Evolutionary conservation across 2,888 invertebrate genomes (phyloP).

Genomic region (Microctonus hyperodae): DNA sequence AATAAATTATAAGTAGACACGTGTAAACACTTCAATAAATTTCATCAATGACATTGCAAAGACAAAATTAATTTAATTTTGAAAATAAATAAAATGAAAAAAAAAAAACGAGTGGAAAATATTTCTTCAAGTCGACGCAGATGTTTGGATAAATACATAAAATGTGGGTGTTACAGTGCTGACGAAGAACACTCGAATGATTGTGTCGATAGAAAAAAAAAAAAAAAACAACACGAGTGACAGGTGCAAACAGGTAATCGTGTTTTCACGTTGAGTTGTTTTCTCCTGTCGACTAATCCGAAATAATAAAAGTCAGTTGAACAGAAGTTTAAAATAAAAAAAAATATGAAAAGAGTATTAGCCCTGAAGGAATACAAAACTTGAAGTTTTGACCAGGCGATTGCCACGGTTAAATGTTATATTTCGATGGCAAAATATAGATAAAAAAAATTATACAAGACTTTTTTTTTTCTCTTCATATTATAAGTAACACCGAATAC

Average conservation of each 20-base stretch:
- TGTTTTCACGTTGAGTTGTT: background rate
- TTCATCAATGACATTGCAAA: too few relatives aligned
- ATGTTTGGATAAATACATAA: background rate
- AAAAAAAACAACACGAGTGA: background rate
- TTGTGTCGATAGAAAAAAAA: background rate
- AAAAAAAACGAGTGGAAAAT: background rate
- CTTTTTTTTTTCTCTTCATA: too few relatives aligned
- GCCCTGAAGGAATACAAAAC: too few relatives aligned
- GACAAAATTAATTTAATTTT: too few relatives aligned
- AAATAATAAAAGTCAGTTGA: slow-evolving; percentile 2
- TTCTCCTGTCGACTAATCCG: slow-evolving; percentile 1
- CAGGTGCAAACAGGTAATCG: slow-evolving; percentile 3
- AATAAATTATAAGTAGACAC: background rate
- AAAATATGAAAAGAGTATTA: too few relatives aligned
- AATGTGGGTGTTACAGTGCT: background rate
- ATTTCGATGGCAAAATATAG: too few relatives aligned
- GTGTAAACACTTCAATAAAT: background rate
- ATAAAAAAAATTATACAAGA: too few relatives aligned
- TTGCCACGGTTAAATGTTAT: too few relatives aligned
- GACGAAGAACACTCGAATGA: background rate
- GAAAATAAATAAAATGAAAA: too few relatives aligned
- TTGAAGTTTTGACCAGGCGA: too few relatives aligned
- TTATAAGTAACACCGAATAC: too few relatives aligned
- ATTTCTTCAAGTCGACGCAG: background rate
- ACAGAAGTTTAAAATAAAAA: background rate